Evolutionary conservation across 2,113 vertebrate genomes (phyloP).

Genomic region (Ancistrus triradiatus): DNA sequence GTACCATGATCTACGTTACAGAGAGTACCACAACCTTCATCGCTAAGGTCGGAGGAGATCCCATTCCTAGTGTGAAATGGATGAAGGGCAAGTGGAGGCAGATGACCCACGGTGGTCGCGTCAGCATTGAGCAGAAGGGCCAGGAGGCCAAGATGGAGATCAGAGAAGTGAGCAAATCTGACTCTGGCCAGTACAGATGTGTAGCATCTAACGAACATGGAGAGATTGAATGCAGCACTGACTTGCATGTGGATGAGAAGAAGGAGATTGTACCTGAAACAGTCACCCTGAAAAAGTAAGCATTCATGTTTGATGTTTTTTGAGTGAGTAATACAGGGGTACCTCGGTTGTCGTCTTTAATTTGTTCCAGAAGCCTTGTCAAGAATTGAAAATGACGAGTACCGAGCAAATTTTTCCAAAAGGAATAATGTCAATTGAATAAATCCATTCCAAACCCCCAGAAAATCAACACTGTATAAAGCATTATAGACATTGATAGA

Average conservation of each 20-base stretch:
- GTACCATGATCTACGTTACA: slow-evolving; percentile 51
- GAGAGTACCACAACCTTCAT: slow-evolving; percentile 87
- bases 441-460: too few relatives aligned
- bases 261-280: slow-evolving; percentile 75
- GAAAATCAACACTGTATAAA: too few relatives aligned
- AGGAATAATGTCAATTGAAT: too few relatives aligned
- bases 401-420: too few relatives aligned
- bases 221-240: slow-evolving; percentile 85
- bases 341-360: too few relatives aligned
- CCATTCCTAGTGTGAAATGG: slow-evolving; percentile 94
- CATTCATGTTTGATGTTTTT: background rate
- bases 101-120: slow-evolving; percentile 84
- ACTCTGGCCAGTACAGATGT: slow-evolving; percentile 90
- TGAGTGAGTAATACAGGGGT: background rate
- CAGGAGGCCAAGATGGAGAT: slow-evolving; percentile 89
- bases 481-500: too few relatives aligned
- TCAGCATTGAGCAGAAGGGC: slow-evolving; percentile 85
- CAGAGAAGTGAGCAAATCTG: slow-evolving; percentile 84
- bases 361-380: too few relatives aligned
- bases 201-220: slow-evolving; percentile 88
- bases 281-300: slow-evolving; percentile 89
- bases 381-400: too few relatives aligned
- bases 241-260: slow-evolving; percentile 83
- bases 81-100: slow-evolving; percentile 98
- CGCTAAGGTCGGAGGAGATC: slow-evolving; percentile 93